Evolutionary conservation across 2,888 invertebrate species (phyloP), one percentile per base, ranked within the genome.

Genomic region (Euplexia lucipara): DNA sequence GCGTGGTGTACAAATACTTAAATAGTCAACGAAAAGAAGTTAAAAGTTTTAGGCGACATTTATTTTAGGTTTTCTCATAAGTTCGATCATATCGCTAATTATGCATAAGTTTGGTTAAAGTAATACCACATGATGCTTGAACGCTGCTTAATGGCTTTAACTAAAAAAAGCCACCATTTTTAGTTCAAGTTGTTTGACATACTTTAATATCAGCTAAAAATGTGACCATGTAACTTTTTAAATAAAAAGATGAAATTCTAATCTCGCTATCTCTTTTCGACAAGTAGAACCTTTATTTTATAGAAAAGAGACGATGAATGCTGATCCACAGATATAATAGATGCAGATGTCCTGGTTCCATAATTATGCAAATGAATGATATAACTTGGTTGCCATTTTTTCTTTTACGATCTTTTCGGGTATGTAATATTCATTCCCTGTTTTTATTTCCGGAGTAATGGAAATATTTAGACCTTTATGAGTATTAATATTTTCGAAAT

Each of bases 361-460:
- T 48, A 62, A 39, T 68, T 37, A 63, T 53, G 68, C 32, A 68
- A 58, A 53, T 68, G 47, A 53, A 52, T 18, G 18, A 59, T 42
- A 53, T 66, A 59, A 54, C 49, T 66, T 49, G 22, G 47, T 32
- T 14, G 16, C 35, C 41, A 30, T 39, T 53, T 26, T 26, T 42
- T 53, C 39, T 53, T 47, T 30, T 20, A 20, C 16, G 34, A 16
- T 35, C 8, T 53, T 34, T 56, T 47, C 5, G 3, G 16, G 22
- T 16, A 44, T 22, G 20, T 22, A 32, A 34, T 16, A 30, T 37
- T 57, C 35, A 26, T 26, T 51, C 35, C 22, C 7, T 20, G 16
- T 7, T 42, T 16, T 35, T 14, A 14, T 16, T 26, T 47, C 16
- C 26, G n/a, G 20, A 10, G 30, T 14, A 30, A 30, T 30, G 3